Evolutionary conservation across 1,140 invertebrate genomes (phyloP), one percentile per base, ranked within the genome.

Genomic region (Pinna nobilis): DNA sequence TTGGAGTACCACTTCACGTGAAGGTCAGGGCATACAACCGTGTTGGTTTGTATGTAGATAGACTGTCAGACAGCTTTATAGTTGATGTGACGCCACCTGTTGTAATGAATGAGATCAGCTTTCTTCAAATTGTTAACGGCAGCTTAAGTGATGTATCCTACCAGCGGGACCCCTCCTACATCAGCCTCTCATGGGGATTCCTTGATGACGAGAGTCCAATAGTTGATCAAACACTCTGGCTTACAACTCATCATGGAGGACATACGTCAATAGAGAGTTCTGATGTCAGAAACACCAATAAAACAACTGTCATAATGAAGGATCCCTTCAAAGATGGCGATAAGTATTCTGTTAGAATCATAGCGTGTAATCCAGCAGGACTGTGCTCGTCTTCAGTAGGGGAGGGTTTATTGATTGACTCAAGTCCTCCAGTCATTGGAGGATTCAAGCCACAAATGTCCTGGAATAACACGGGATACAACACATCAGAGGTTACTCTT

Each of bases 351-450:
- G 61, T 60, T 11, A 37, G 51, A 20, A 68, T 80, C 6, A 57
- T 67, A 18, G 78, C 70, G 1, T 80, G 78, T 39, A 80, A 80
- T 55, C 66, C 53, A 28, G 78, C 74, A 6, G 67, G 63, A 7
- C 53, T 80, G 2, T 80, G 78, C 66, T 47, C 74, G 13, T 35
- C 50, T 23, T 41, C 51, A 53, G 57, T 33, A 4, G 64, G 37
- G 51, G 39, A 41, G 23, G 25, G 18, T 35, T 25, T 74, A 1
- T 15, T 64, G 20, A 57, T 80, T 5, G 78, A 80, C 50, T 70
- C 67, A 25, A 68, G 74, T 0, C 70, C 74, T 13, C 78, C 78
- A 37, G 50, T 64, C 25, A 28, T 68, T 25, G 77, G 77, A 15
- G 61, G 61, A 18, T 79, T 79, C 60, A 44, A 47, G 11, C 25